Conservation (phyloP, 2,113 vertebrate genomes). For the Atlantisia rogersi region DNA sequence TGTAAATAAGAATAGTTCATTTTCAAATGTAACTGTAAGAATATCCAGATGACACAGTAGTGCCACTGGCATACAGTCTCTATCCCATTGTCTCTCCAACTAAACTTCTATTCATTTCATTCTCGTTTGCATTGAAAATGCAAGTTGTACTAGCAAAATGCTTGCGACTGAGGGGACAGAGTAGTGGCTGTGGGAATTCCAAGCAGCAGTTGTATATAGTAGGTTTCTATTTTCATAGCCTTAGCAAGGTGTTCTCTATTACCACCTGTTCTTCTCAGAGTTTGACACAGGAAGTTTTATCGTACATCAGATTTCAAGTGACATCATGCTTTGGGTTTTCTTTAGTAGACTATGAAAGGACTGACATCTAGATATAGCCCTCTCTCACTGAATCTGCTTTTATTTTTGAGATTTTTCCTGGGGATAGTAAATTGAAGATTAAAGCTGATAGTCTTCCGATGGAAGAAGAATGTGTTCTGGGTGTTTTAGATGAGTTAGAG, state of each 20-base stretch:
- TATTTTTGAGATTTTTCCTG: not conserved
- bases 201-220: not conserved
- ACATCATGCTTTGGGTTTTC: not conserved
- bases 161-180: rapidly evolving
- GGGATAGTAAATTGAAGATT: not conserved
- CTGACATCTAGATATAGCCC: not conserved
- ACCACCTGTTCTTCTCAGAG: not conserved
- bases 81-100: not conserved
- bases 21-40: not conserved
- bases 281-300: not conserved
- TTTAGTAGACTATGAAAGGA: not conserved
- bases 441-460: not conserved
- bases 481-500: not conserved
- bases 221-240: not conserved
- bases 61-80: not conserved
- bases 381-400: not conserved
- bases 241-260: not conserved
- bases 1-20: not conserved
- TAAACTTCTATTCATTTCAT: not conserved
- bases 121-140: not conserved
- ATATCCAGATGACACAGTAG: not conserved
- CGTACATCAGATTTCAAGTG: not conserved
- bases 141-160: not conserved
- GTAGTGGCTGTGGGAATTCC: not conserved
- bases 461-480: not conserved